Evolutionary conservation across 2,888 invertebrate genomes (phyloP).

Genomic region (Platynereis dumerilii): DNA sequence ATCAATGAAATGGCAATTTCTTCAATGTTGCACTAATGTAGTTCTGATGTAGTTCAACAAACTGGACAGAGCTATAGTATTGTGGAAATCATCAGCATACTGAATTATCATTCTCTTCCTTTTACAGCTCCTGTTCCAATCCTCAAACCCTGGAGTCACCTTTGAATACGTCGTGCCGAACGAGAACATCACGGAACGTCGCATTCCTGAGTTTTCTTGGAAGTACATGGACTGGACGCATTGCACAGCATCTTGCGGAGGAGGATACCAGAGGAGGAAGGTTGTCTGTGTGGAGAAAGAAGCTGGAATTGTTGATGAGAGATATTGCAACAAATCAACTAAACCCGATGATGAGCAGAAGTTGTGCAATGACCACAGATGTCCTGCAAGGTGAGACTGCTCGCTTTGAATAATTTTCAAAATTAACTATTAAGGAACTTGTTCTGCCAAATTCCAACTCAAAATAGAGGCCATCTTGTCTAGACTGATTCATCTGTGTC

Average conservation of each 20-base stretch:
- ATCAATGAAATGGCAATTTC: too few relatives aligned
- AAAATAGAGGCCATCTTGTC: too few relatives aligned
- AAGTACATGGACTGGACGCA: slow-evolving; percentile 78
- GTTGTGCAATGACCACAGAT: slow-evolving; percentile 72
- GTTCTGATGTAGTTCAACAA: too few relatives aligned
- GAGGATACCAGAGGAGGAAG: slow-evolving; percentile 66
- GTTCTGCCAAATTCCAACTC: too few relatives aligned
- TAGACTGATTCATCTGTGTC: too few relatives aligned
- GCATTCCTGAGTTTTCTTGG: slow-evolving; percentile 75
- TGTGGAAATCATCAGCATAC: too few relatives aligned
- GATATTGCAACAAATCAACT: slow-evolving; percentile 54
- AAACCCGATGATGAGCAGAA: slow-evolving; percentile 69
- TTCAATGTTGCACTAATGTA: too few relatives aligned
- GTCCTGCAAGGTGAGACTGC: slow-evolving; percentile 68
- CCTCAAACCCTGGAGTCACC: slow-evolving; percentile 78
- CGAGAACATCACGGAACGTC: slow-evolving; percentile 66
- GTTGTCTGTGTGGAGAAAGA: slow-evolving; percentile 68
- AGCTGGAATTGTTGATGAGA: slow-evolving; percentile 70
- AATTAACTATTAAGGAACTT: too few relatives aligned
- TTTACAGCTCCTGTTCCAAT: slow-evolving; percentile 75
- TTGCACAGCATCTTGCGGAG: slow-evolving; percentile 80
- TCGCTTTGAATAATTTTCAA: too few relatives aligned
- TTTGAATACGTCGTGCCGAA: slow-evolving; percentile 83
- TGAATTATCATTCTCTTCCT: slow-evolving; percentile 21
- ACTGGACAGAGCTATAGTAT: too few relatives aligned